These are phyloP conservation scores for Arctopsyche grandis DNA, from an alignment of 1,140 invertebrate species.

Conservation along the genomic window DNA sequence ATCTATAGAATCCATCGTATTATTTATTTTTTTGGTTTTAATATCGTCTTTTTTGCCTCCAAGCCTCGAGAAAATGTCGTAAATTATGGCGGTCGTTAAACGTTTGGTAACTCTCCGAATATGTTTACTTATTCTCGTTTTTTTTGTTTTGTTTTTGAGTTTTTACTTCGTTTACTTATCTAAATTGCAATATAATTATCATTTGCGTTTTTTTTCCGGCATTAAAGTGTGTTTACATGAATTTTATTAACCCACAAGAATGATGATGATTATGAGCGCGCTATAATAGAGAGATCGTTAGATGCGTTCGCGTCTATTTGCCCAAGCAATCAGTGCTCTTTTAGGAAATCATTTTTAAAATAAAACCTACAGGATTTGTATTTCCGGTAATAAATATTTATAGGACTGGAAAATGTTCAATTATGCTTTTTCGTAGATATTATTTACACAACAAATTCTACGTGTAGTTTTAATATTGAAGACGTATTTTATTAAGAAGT, in stretches of 20 bases:
- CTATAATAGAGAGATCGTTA: slow-evolving; percentile 19
- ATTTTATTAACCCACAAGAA: slow-evolving; percentile 29
- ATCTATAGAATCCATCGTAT: neutral
- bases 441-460: neutral
- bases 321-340: neutral
- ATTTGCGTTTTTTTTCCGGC: slow-evolving; percentile 1
- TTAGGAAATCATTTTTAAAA: neutral
- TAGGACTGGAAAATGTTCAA: neutral
- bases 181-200: slow-evolving; percentile 29
- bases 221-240: slow-evolving; percentile 12
- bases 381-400: neutral
- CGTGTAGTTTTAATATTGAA: neutral
- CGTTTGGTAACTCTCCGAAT: neutral
- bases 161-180: slow-evolving; percentile 25
- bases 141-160: too few species aligned
- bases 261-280: slow-evolving; percentile 16
- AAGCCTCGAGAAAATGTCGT: neutral
- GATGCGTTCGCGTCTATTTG: slow-evolving; percentile 12
- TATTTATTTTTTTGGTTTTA: neutral
- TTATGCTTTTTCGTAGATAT: neutral
- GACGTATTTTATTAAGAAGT: neutral
- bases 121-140: neutral
- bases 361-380: neutral
- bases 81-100: slow-evolving; percentile 15
- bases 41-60: neutral